These are phyloP conservation scores for Archivesica marissinica DNA, from an alignment of 1,140 invertebrate species.

Conservation along the genomic window DNA sequence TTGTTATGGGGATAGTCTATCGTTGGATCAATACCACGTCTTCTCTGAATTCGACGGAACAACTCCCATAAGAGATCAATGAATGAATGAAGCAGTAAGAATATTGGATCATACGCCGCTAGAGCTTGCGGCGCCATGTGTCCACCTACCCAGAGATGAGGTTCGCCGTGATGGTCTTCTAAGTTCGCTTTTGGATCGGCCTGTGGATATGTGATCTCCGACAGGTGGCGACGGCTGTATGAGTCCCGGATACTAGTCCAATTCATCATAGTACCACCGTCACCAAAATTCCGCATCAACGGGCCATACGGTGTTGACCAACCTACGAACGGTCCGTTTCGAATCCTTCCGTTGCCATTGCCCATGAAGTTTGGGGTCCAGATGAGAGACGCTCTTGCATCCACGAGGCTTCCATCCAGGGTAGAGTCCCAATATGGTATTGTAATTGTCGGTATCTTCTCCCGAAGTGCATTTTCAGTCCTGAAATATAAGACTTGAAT, in stretches of 20 bases:
- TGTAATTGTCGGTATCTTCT: constrained; percentile 73
- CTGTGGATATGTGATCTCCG: constrained; percentile 68
- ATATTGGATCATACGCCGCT: constrained; percentile 68
- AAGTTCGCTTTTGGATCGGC: constrained; percentile 65
- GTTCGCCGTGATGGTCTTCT: constrained; percentile 69
- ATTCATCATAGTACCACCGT: constrained; percentile 66
- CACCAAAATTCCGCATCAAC: constrained; percentile 69
- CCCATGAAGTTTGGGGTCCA: constrained; percentile 82
- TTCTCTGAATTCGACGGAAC: constrained; percentile 65
- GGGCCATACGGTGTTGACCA: constrained; percentile 75
- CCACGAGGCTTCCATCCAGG: constrained; percentile 78
- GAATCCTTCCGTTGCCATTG: constrained; percentile 82
- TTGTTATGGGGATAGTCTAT: constrained; percentile 68
- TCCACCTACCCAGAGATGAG: constrained; percentile 70
- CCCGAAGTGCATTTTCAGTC: constrained; percentile 75
- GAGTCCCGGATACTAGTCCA: constrained; percentile 64
- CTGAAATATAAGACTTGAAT: too few species aligned
- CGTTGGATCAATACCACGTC: constrained; percentile 66
- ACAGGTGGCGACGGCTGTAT: constrained; percentile 58
- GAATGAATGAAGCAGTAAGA: constrained; percentile 70
- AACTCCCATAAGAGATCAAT: constrained; percentile 71
- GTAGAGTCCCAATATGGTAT: constrained; percentile 84
- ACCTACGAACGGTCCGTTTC: constrained; percentile 79
- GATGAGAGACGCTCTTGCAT: constrained; percentile 81
- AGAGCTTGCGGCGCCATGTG: constrained; percentile 66